phyloP scores from a whole-genome alignment of 2,797 vertebrate species.

The Tamandua tetradactyla region DNA sequence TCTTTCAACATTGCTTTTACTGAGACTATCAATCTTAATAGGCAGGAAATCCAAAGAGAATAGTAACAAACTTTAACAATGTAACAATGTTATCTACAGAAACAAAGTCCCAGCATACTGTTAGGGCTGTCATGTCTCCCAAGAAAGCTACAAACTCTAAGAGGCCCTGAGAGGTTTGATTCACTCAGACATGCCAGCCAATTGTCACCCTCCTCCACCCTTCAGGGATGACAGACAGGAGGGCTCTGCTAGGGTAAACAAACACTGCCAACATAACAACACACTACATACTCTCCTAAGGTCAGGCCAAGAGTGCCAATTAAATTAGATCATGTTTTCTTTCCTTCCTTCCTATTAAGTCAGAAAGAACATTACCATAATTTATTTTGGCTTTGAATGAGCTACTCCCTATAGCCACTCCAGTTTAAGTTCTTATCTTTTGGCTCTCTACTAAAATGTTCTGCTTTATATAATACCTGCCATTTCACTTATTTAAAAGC shows the following conservation, averaged over 20 bases:
- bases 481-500: slow-evolving; percentile 62
- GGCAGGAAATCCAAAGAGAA: slow-evolving; percentile 53
- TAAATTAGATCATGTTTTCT: slow-evolving; percentile 65
- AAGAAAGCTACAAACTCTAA: slow-evolving; percentile 32
- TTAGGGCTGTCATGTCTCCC: neutral
- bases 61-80: slow-evolving; percentile 55
- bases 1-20: neutral
- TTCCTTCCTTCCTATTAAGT: slow-evolving; percentile 61
- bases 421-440: slow-evolving; percentile 59
- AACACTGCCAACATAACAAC: neutral
- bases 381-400: slow-evolving; percentile 66
- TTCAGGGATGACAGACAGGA: neutral
- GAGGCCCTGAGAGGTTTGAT: neutral
- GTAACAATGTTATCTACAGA: slow-evolving; percentile 66
- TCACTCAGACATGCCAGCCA: neutral
- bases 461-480: neutral
- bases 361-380: slow-evolving; percentile 68
- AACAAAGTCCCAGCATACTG: slow-evolving; percentile 22
- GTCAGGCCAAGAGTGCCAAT: slow-evolving; percentile 55
- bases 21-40: slow-evolving; percentile 28
- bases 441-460: slow-evolving; percentile 50
- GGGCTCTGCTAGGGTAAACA: neutral
- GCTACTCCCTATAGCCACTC: slow-evolving; percentile 15
- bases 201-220: neutral
- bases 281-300: neutral